Evolutionary conservation across 2,113 vertebrate species (phyloP).

Genomic region (Uropsilus gracilis): DNA sequence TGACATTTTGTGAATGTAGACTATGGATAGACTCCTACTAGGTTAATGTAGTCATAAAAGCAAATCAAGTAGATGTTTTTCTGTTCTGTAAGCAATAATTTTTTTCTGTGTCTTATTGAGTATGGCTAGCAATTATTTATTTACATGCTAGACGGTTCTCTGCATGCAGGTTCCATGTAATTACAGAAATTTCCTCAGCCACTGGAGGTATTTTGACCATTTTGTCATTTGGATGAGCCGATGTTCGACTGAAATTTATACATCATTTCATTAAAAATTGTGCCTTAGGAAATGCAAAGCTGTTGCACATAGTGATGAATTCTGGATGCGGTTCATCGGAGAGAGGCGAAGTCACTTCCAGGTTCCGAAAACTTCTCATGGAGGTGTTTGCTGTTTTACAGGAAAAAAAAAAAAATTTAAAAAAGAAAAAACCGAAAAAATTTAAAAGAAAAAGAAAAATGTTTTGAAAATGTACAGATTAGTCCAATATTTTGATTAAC

Average conservation of each 20-base stretch:
- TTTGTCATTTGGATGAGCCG: constrained; percentile 73
- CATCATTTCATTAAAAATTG: constrained; percentile 86
- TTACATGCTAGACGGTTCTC: constrained; percentile 81
- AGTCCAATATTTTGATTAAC: constrained; percentile 81
- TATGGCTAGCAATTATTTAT: constrained; percentile 85
- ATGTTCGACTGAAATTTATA: constrained; percentile 73
- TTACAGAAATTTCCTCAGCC: constrained; percentile 65
- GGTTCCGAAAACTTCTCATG: constrained; percentile 60
- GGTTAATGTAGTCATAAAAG: constrained; percentile 73
- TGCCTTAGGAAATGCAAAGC: constrained; percentile 94
- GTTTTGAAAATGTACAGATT: constrained; percentile 78
- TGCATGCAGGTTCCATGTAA: constrained; percentile 77
- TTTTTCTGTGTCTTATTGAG: constrained; percentile 69
- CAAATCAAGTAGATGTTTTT: constrained; percentile 70
- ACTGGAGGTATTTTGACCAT: constrained; percentile 17
- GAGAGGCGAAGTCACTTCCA: constrained; percentile 68
- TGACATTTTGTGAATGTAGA: constrained; percentile 70
- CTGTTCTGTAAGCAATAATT: constrained; percentile 85
- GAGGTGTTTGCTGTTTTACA: constrained; percentile 72
- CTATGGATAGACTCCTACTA: constrained; percentile 59
- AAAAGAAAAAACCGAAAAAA: constrained; percentile 12
- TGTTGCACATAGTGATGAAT: constrained; percentile 86
- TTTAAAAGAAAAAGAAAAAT: background rate
- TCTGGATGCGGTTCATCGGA: constrained; percentile 83
- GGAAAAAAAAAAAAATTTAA: background rate